Percentiles rank a stretch among this genome's conserved stretches.
phyloP scores from a whole-genome alignment of 2,113 vertebrate genomes.

The Nanorana parkeri region DNA sequence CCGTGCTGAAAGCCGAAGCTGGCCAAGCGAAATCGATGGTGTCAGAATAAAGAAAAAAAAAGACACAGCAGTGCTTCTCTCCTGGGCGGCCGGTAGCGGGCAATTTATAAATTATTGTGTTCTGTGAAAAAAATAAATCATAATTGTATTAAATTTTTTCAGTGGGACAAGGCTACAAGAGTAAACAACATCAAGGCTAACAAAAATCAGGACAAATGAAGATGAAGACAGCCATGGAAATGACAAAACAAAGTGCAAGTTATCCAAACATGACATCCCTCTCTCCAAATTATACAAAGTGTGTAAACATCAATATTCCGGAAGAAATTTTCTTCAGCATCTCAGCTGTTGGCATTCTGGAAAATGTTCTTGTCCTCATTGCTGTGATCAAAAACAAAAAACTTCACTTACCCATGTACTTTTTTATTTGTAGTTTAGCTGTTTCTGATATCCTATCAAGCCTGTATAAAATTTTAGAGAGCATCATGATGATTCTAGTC shows the following conservation, averaged over 20 bases:
- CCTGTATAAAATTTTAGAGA: constrained; percentile 88
- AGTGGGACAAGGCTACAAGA: not conserved
- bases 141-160: too few species aligned
- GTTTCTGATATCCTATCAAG: constrained; percentile 91
- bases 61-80: too few species aligned
- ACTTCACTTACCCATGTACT: constrained; percentile 93
- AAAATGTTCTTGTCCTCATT: constrained; percentile 88
- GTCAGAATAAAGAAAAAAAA: too few species aligned
- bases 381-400: constrained; percentile 87
- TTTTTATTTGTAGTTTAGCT: constrained; percentile 94
- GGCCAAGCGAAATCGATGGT: too few species aligned
- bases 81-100: too few species aligned
- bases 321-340: constrained; percentile 84
- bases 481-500: constrained; percentile 81
- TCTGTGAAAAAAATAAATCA: too few species aligned
- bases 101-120: too few species aligned
- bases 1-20: too few species aligned
- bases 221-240: constrained; percentile 56
- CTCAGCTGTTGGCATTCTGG: constrained; percentile 81
- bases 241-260: constrained; percentile 53
- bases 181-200: not conserved
- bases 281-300: constrained; percentile 76
- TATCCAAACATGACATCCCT: constrained; percentile 62
- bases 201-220: constrained; percentile 54
- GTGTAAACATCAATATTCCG: constrained; percentile 80